Conservation (phyloP, 2,888 invertebrate genomes). For the Timema cristinae region DNA sequence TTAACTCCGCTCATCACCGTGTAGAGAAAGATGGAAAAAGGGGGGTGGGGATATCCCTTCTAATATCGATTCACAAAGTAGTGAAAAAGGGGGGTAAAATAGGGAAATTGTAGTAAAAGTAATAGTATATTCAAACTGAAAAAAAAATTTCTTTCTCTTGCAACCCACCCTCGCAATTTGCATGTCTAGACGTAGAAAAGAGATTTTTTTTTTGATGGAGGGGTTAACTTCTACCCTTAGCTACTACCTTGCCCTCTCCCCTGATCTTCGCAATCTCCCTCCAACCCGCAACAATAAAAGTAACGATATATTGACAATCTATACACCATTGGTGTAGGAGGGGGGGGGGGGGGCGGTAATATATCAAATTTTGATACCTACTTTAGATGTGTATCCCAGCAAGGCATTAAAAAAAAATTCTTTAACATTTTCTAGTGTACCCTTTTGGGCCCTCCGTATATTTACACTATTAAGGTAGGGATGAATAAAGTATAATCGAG, state of each 20-base stretch:
- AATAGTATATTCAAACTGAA: too few relatives aligned
- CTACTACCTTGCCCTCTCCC: constrained; percentile 1
- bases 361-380: too few relatives aligned
- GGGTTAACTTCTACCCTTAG: not conserved
- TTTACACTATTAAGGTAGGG: too few relatives aligned
- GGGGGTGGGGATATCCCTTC: not conserved
- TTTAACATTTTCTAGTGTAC: too few relatives aligned
- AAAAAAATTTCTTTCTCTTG: too few relatives aligned
- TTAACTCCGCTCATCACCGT: too few relatives aligned
- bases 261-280: not conserved
- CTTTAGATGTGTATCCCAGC: too few relatives aligned
- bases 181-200: constrained; percentile 8
- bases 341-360: not conserved
- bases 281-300: not conserved
- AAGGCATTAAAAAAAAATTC: too few relatives aligned
- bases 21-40: too few relatives aligned
- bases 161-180: constrained; percentile 7
- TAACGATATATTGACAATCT: not conserved
- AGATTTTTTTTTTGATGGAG: not conserved
- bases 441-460: too few relatives aligned
- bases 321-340: not conserved
- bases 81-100: not conserved
- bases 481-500: too few relatives aligned
- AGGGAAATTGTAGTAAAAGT: not conserved
- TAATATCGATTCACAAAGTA: constrained; percentile 11